Base-by-base conservation (phyloP, 2,888 invertebrate genomes). In the Harpagoxenus sublaevis region DNA sequence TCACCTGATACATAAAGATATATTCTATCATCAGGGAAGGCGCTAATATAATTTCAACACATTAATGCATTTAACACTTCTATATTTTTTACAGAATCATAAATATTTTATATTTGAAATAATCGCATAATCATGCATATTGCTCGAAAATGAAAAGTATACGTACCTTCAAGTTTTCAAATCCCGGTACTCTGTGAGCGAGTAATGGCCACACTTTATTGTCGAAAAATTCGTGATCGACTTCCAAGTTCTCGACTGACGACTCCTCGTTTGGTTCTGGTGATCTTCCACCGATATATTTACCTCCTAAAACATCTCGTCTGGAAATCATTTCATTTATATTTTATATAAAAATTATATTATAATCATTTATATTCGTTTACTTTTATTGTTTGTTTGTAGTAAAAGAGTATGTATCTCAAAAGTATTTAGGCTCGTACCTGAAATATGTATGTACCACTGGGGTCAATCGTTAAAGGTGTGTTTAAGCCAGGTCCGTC, bases 391-490 rank as follows among this genome's bases (percentile, higher is more conserved):
- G 12, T 66, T 45, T 28, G 31, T 66, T 31, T 39, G 0, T 60
- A 62, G 23, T 23, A 23, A 9, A 51, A 77, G n/a, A 35, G 8
- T 39, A 75, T 1, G 39, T 9, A 51, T 51, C 2, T 60, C 9
- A 18, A 28, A 35, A 39, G 10, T 57, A 65, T 66, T 42, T 62
- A 70, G n/a, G 53, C 53, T 35, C 8, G 23, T 81, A 95, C 96
- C 97, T 96, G 85, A 98, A 96, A 95, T 98, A 98, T 8, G 97
- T 98, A 98, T 8, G 97, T 95, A 42, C 98, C 98, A 86, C 96
- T 96, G 23, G 98, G 96, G 95, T 99, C 99, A 84, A 98, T 96
- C 3, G 98, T 96, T 90, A 98, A 95, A 0, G 99, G 99, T 78
- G 97, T 97, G 90, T 97, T 97, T 53, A 99, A 95, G 1, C 97